A percentile compares a stretch with the other conserved stretches of the same genome.
Conservation (phyloP, 2,797 vertebrate genomes). For the Liasis olivaceus region DNA sequence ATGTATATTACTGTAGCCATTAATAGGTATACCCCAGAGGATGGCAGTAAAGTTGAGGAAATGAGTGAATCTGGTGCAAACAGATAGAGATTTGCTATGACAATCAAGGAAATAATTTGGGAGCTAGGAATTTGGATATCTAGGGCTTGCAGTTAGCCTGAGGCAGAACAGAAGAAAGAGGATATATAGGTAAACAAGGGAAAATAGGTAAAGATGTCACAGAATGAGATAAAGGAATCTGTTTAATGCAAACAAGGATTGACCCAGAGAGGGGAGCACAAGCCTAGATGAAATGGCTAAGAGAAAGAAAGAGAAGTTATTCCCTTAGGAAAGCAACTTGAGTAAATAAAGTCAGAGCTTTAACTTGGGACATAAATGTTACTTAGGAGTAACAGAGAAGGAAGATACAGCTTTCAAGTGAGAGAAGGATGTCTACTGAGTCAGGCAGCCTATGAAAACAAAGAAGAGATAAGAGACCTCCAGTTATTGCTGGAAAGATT, state of each 20-base stretch:
- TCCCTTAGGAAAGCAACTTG: background rate
- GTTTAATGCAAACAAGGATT: background rate
- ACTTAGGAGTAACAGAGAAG: background rate
- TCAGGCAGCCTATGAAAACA: background rate
- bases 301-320: too few species aligned
- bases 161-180: background rate
- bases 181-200: background rate
- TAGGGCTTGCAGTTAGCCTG: background rate
- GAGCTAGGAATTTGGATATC: background rate
- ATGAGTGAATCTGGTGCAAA: background rate
- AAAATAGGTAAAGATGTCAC: background rate
- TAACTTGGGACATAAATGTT: background rate
- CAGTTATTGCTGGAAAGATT: background rate
- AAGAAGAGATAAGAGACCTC: background rate
- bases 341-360: background rate
- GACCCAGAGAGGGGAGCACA: background rate
- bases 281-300: background rate
- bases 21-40: background rate
- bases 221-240: background rate
- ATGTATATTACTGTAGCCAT: background rate
- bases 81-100: background rate
- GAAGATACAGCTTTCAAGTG: background rate
- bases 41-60: background rate
- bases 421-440: background rate
- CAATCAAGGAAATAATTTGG: background rate